Evolutionary conservation across 2,888 invertebrate genomes (phyloP).

Genomic region (Morpho deidamia): DNA sequence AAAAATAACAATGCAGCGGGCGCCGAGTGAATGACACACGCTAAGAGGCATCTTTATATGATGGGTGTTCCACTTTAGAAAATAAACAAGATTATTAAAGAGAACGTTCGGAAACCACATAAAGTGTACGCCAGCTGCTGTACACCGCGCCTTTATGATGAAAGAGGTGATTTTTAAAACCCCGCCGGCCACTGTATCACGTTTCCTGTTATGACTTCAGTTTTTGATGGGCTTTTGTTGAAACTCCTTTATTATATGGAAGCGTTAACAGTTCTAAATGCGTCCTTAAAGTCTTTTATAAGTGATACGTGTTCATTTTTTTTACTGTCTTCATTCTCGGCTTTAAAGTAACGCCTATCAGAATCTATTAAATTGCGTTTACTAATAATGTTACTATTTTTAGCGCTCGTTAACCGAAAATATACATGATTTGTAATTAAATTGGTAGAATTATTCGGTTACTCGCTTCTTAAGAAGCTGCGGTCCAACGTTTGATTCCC

Average conservation of each 20-base stretch:
- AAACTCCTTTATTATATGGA: conserved; percentile 59
- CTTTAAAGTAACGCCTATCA: neutral
- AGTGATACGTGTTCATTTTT: conserved; percentile 32
- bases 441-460: no score
- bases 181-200: conserved; percentile 63
- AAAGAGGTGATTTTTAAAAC: conserved; percentile 60
- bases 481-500: no score
- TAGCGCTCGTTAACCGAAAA: no score
- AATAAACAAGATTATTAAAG: conserved; percentile 75
- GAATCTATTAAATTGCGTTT: no score
- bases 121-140: conserved; percentile 70
- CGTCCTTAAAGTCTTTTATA: conserved; percentile 42
- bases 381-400: no score
- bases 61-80: conserved; percentile 65
- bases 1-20: conserved; percentile 27
- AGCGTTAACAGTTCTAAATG: conserved; percentile 59
- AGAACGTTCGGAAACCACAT: conserved; percentile 69
- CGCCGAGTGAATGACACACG: conserved; percentile 37
- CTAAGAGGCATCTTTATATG: conserved; percentile 51
- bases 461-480: no score
- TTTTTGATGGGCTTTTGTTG: conserved; percentile 71
- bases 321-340: conserved; percentile 16
- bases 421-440: no score
- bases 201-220: conserved; percentile 76
- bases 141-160: conserved; percentile 67